Base-by-base conservation (phyloP, 2,888 invertebrate species). In the Tetrapedia diversipes region DNA sequence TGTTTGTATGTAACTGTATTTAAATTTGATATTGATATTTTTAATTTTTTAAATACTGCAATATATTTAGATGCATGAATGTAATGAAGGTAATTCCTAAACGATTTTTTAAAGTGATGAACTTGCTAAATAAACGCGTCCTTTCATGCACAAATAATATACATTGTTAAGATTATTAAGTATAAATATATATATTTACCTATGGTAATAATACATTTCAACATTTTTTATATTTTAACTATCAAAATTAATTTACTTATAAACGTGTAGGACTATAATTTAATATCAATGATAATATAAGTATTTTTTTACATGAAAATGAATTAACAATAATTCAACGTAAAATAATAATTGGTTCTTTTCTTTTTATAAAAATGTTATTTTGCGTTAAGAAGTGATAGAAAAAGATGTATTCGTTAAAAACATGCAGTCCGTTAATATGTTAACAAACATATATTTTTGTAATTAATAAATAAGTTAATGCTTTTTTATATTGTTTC, bases 11-110 rank as follows among this genome's bases (percentile, higher is more conserved):
- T 61, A 75, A 11, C 54, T 53, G 47, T 27, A 32, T 59, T 68
- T 67, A 27, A 47, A 66, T 72, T 49, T 57, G 41, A 65, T 66
- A 77, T 39, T 75, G 66, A 66, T 41, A 59, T 22, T 79, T 77
- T 68, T 27, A 27, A 22, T 22, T 60, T 67, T 67, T 4, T 45
- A 37, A 29, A 43, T 68, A 63, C 47, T 54, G 24, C 24, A 22
- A 39, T 54, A 63, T 69, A 68, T 66, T 61, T 51, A 72, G 32
- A 22, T 19, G n/a, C 16, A 47, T 22, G 11, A 41, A 34, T 7
- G 53, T 29, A 64, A 41, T 49, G 41, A 47, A 27, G 47, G 14
- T 24, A 27, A 41, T 34, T 53, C 45, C 7, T n/a, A 41, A 53
- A 54, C 8, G 11, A 1, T 39, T n/a, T n/a, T n/a, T n/a, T n/a